Evolutionary conservation across 2,113 vertebrate species (phyloP), one percentile per base, ranked within the genome.

Genomic region (Prunella fulvescens): DNA sequence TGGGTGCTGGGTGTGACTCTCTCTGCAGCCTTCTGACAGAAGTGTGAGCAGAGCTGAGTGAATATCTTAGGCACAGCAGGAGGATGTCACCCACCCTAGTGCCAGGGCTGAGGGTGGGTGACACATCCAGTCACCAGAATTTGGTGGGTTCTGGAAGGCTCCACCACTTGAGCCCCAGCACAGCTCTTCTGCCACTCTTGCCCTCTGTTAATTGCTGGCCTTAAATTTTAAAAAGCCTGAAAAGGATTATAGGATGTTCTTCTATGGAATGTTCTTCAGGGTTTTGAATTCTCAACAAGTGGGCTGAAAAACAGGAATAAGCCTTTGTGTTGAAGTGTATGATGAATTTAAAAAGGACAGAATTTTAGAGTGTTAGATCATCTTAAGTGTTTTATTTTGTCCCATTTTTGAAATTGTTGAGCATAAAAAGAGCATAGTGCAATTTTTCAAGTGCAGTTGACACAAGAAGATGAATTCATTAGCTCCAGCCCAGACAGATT

Each of bases 381-480:
- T 90, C 42, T 48, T 73, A 78, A 70, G 69, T 74, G 42, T 62
- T 93, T 84, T 90, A 88, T 88, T 93, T 93, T 12, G 4, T 81
- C 19, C 76, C 31, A n/a, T 71, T 92, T 91, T 44, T 91, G 33
- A 78, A 71, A 86, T 45, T 54, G 54, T 76, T 81, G 29, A 90
- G 58, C 44, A 64, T 86, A 71, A 78, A 94, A 92, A 73, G 72
- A 90, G 53, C 39, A 83, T 33, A 80, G 58, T 83, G 82, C 74
- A 78, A 44, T 92, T 93, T 95, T 93, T 94, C 79, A 78, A 92
- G 56, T 81, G 39, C 60, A 69, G 48, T 83, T 93, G 80, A 86
- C 83, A 92, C 44, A 74, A 72, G 65, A 81, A 91, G 89, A 74
- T 62, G 56, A 92, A 95, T 95, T 92, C 72, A 67, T 95, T 95